Evolutionary conservation across 2,888 invertebrate species (phyloP).

Genomic region (Lissocephala sabroskyi): DNA sequence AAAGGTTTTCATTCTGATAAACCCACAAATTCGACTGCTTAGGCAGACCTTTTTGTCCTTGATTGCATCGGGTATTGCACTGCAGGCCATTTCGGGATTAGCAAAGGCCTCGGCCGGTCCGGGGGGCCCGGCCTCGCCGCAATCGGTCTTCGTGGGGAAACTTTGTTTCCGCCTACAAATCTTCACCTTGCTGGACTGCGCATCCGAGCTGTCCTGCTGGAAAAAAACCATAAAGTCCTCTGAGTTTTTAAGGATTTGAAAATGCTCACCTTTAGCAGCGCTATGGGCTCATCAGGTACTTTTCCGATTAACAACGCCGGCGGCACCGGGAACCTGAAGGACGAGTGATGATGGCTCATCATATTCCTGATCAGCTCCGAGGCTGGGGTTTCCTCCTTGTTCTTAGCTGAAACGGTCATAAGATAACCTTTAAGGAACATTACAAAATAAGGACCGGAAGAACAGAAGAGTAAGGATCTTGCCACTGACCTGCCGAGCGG

Average conservation of each 20-base stretch:
- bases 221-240: conserved; percentile 8
- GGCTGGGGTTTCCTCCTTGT: conserved; percentile 78
- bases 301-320: conserved; percentile 70
- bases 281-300: conserved; percentile 68
- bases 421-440: no score
- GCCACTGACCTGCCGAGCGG: conserved; percentile 67
- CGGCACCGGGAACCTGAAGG: conserved; percentile 79
- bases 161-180: conserved; percentile 84
- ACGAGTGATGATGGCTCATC: conserved; percentile 85
- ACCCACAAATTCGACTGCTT: no score
- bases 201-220: conserved; percentile 54
- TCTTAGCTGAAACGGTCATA: conserved; percentile 57
- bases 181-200: conserved; percentile 52
- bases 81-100: conserved; percentile 34
- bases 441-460: no score
- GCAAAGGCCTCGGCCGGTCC: conserved; percentile 29
- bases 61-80: conserved; percentile 19
- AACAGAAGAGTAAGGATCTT: no score
- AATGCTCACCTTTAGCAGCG: conserved; percentile 68
- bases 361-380: conserved; percentile 83
- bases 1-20: no score
- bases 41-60: conserved; percentile 61
- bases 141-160: conserved; percentile 77
- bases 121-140: conserved; percentile 34
- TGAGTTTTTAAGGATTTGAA: neutral